Evolutionary conservation across 1,140 invertebrate species (phyloP).

Genomic region (Contarinia nasturtii): DNA sequence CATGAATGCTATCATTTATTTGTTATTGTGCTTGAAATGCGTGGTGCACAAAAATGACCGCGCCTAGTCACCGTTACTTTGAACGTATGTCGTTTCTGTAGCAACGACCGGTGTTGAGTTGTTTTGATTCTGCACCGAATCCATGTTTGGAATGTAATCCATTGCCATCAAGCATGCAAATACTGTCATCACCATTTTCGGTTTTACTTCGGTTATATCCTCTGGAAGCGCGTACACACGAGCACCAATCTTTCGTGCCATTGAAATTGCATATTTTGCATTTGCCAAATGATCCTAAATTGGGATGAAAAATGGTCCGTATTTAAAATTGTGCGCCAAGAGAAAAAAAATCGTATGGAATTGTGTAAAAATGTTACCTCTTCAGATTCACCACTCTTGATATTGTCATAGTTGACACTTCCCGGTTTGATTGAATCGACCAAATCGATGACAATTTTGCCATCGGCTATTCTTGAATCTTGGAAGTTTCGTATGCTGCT

Average conservation of each 20-base stretch:
- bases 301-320: conserved; percentile 4
- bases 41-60: too few relatives aligned
- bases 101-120: background rate
- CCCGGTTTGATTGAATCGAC: conserved; percentile 94
- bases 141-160: conserved; percentile 82
- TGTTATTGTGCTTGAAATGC: too few relatives aligned
- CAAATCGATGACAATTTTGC: conserved; percentile 78
- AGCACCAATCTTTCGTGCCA: conserved; percentile 92
- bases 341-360: background rate
- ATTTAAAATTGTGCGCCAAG: background rate
- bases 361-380: conserved; percentile 42
- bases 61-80: too few relatives aligned
- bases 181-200: conserved; percentile 98
- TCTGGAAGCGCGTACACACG: conserved; percentile 97
- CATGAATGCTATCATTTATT: too few relatives aligned
- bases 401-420: conserved; percentile 82
- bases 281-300: conserved; percentile 82
- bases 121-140: conserved; percentile 24
- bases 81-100: too few relatives aligned
- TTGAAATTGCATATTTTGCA: conserved; percentile 96
- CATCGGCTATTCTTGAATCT: conserved; percentile 70
- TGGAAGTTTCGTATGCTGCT: conserved; percentile 72
- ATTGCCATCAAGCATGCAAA: conserved; percentile 97
- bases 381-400: conserved; percentile 53
- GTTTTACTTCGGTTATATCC: conserved; percentile 95